Percentiles rank a stretch among this genome's conserved stretches.
These are phyloP conservation scores for Plectus sambesii DNA, from an alignment of 1,140 invertebrate genomes.

Conservation along the genomic window DNA sequence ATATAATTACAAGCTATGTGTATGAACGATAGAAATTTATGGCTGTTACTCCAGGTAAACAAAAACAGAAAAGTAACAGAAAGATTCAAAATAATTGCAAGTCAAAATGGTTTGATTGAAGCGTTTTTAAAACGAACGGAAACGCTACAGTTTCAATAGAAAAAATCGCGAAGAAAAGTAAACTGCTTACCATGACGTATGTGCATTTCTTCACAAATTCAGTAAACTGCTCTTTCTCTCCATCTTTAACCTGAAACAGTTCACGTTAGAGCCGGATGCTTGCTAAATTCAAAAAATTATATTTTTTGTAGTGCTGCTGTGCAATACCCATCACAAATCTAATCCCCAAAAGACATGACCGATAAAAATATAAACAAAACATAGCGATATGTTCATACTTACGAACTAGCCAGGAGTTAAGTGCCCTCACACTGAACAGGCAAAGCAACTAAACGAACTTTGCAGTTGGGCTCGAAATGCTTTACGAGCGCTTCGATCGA, in stretches of 20 bases:
- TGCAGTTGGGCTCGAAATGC: conserved; percentile 43
- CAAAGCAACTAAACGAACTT: conserved; percentile 33
- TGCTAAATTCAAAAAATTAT: too few species aligned
- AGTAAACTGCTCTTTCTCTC: conserved; percentile 64
- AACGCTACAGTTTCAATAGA: not conserved
- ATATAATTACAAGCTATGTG: too few species aligned
- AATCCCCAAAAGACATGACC: too few species aligned
- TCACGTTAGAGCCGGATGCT: conserved; percentile 1
- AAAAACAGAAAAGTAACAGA: too few species aligned
- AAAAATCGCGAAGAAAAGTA: not conserved
- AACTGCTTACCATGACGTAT: conserved; percentile 55
- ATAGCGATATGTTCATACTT: conserved; percentile 6
- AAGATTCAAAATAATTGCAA: too few species aligned
- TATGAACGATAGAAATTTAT: too few species aligned
- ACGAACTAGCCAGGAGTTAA: conserved; percentile 64
- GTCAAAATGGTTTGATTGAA: too few species aligned
- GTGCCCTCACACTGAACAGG: conserved; percentile 45
- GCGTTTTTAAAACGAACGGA: too few species aligned
- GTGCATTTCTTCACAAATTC: conserved; percentile 75
- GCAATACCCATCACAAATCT: too few species aligned
- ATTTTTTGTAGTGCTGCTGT: too few species aligned
- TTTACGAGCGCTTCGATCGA: conserved; percentile 61
- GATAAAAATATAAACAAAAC: too few species aligned
- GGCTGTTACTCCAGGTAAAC: too few species aligned
- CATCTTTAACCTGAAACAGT: conserved; percentile 53